Evolutionary conservation across 2,888 invertebrate genomes (phyloP).

Genomic region (Arenicola marina): DNA sequence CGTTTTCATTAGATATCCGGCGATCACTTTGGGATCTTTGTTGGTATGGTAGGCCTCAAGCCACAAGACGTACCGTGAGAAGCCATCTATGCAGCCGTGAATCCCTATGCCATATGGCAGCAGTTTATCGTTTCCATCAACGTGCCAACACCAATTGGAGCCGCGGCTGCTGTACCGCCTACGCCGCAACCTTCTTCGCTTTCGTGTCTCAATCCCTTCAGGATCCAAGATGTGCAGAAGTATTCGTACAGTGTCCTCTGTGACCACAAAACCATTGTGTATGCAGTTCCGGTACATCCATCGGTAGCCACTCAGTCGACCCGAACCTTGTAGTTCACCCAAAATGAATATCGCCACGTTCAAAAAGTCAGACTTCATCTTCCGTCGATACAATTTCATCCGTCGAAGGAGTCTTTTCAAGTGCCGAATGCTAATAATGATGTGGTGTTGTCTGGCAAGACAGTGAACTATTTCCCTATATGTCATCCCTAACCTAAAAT

Average conservation of each 20-base stretch:
- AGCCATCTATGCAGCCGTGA: not conserved
- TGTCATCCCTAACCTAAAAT: too few species aligned
- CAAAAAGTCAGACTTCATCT: not conserved
- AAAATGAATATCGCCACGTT: not conserved
- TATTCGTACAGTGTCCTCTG: not conserved
- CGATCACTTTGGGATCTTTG: not conserved
- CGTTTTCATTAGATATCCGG: not conserved
- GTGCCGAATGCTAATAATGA: not conserved
- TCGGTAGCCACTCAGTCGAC: not conserved
- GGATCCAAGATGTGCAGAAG: not conserved
- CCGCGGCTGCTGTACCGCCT: not conserved
- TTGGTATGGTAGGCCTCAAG: not conserved
- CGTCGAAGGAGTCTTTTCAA: not conserved
- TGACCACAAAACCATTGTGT: not conserved
- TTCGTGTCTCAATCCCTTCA: not conserved
- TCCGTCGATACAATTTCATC: not conserved
- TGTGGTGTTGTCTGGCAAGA: too few species aligned
- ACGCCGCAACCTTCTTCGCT: not conserved
- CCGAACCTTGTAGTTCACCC: not conserved
- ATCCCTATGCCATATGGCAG: not conserved
- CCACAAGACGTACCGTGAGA: not conserved
- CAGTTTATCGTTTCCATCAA: slow-evolving; percentile 1
- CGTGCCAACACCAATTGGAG: not conserved
- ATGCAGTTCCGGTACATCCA: not conserved
- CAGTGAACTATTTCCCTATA: too few species aligned